Evolutionary conservation across 2,113 vertebrate species (phyloP), one percentile per base, ranked within the genome.

Genomic region (Petromus typicus): DNA sequence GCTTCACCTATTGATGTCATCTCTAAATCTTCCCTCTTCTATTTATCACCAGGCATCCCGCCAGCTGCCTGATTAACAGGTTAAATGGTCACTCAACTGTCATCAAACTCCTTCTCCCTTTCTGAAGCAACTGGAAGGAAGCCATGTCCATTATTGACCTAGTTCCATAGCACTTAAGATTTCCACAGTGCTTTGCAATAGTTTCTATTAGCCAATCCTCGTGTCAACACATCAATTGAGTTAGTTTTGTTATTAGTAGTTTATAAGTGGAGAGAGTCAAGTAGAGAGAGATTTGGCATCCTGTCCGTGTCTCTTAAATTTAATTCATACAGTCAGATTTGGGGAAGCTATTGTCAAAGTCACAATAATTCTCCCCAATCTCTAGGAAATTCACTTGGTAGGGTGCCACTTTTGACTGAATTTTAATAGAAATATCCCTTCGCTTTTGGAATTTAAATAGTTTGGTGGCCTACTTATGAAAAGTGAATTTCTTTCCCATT

Each of bases 51-150:
- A 96, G 97, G 93, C 97, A 93, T 43, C 54, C 67, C 0, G 57
- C 97, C 97, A 97, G 84, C 79, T 22, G 43, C 92, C 87, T 94
- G 92, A 96, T 95, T 83, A 97, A 86, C 56, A 93, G 95, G 93
- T 96, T 95, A 93, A 97, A 91, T 89, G 95, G 90, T 96, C 97
- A 97, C 90, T 96, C 95, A 64, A 25, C 83, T 95, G 90, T 95
- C 96, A 96, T 89, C 83, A 0, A 95, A 96, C 57, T 67, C 92
- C 37, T 96, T 82, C 61, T 96, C 84, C 71, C 56, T 95, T 93
- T 93, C 78, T 90, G 90, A 37, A 92, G 92, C 57, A 92, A 56
- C 67, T 96, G 97, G 97, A 96, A 86, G 82, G 79, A 76, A 81
- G 80, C 97, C 97, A 97, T 0, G 25, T 92, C 90, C 94, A 94